Evolutionary conservation across 2,888 invertebrate species (phyloP).

Genomic region (Phengaris alcon): DNA sequence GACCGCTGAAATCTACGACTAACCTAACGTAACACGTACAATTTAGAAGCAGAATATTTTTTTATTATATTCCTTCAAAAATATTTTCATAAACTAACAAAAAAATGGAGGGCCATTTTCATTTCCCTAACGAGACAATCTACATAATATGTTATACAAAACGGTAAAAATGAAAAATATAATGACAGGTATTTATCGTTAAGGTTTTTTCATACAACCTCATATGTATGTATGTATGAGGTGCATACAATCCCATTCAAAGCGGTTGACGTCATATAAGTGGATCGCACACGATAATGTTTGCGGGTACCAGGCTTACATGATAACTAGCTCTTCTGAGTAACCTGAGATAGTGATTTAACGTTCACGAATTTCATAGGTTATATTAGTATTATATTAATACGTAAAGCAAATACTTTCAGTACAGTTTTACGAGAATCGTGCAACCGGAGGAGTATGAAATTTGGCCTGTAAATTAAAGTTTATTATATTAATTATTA

Average conservation of each 20-base stretch:
- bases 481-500: too few relatives aligned
- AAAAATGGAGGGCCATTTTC: too few relatives aligned
- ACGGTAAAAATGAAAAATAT: constrained; percentile 19
- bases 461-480: too few relatives aligned
- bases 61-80: neutral
- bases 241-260: constrained; percentile 27
- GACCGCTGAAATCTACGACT: too few relatives aligned
- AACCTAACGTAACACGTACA: too few relatives aligned
- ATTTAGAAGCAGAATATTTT: neutral
- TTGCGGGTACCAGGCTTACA: constrained; percentile 10
- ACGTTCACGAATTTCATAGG: neutral
- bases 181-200: constrained; percentile 22
- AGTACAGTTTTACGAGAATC: too few relatives aligned
- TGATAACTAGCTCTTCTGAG: constrained; percentile 20
- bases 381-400: neutral
- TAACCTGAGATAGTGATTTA: constrained; percentile 9
- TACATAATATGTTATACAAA: neutral
- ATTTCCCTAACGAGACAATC: constrained; percentile 8
- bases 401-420: neutral
- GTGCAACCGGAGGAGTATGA: too few relatives aligned
- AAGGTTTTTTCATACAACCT: constrained; percentile 25
- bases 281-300: constrained; percentile 23
- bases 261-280: constrained; percentile 28
- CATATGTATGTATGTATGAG: constrained; percentile 31
- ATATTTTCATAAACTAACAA: neutral